Evolutionary conservation across 2,888 invertebrate genomes (phyloP), one percentile per base, ranked within the genome.

Genomic region (Sarcophaga caerulescens): DNA sequence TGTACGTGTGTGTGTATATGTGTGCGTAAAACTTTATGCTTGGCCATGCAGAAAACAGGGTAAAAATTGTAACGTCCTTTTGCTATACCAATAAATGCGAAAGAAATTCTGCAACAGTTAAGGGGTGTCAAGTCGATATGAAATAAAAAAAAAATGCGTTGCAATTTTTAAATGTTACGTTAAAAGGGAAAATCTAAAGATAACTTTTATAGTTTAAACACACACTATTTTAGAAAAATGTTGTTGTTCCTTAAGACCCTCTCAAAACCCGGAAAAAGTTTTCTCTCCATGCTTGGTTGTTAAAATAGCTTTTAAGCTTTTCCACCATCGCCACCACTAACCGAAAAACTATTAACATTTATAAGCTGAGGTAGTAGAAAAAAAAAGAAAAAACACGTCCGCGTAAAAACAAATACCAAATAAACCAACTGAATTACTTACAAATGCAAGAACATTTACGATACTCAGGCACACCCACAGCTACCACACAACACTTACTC

Each of bases 31-130:
- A 80, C 47, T 84, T 86, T 84, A 84, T 78, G 86, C 86, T 86
- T 86, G 84, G 66, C 75, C 86, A 81, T 81, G 86, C 84, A 86
- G 74, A 86, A 84, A 86, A 83, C 81, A 52, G 77, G 74, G 78
- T 74, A 83, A 83, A 75, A 73, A 70, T 75, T 63, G 62, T 81
- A 76, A 81, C 81, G 78, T 84, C 75, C 81, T 75, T 76, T 74
- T 19, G 69, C 35, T 59, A 35, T 8, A 10, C 52, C 52, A 52
- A 52, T 52, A 52, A 52, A 52, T 52, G 52, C 52, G 10, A 52
- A 52, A 17, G 10, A 14, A 52, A 52, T 52, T 12, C 17, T 52
- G 12, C 35, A 35, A 17, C 52, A 52, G 52, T 52, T 52, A 10
- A 35, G 52, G 52, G 52, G 52, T 52, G 52, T 52, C 52, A 52